These are phyloP conservation scores for Callitettix versicolor DNA, from an alignment of 1,140 invertebrate species.

Conservation along the genomic window DNA sequence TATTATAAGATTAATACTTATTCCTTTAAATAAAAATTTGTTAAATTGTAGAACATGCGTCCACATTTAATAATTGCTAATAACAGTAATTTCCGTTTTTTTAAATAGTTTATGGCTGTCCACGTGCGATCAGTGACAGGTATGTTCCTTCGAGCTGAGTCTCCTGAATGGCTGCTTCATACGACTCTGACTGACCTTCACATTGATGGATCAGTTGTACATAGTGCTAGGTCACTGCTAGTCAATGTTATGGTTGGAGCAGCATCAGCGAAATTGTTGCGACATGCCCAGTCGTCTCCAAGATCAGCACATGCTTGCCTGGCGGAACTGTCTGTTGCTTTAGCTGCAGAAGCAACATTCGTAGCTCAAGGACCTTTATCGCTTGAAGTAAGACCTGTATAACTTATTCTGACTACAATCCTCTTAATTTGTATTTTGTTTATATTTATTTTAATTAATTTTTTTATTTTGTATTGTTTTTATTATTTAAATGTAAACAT, in stretches of 20 bases:
- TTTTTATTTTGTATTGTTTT: no score
- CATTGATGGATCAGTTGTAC: constrained; percentile 63
- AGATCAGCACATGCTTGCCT: constrained; percentile 43
- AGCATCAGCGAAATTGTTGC: constrained; percentile 33
- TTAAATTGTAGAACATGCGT: no score
- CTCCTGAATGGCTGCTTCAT: constrained; percentile 62
- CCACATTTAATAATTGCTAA: background rate
- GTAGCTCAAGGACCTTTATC: constrained; percentile 63
- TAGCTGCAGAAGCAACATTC: constrained; percentile 61
- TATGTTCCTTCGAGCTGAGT: constrained; percentile 49
- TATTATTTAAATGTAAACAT: no score
- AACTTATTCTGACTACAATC: no score
- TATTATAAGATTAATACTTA: no score
- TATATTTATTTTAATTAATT: no score
- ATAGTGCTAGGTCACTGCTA: constrained; percentile 57
- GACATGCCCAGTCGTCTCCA: constrained; percentile 32
- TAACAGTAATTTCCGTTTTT: no score
- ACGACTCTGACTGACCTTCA: constrained; percentile 62
- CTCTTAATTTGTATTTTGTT: no score
- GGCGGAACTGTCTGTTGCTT: constrained; percentile 56
- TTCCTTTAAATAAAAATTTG: no score
- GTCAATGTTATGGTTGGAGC: constrained; percentile 36
- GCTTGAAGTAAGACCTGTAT: constrained; percentile 48
- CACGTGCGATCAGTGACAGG: constrained; percentile 72
- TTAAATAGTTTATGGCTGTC: constrained; percentile 66